These are phyloP conservation scores for Atherinomorus stipes DNA, from an alignment of 2,113 vertebrate species.

Conservation along the genomic window DNA sequence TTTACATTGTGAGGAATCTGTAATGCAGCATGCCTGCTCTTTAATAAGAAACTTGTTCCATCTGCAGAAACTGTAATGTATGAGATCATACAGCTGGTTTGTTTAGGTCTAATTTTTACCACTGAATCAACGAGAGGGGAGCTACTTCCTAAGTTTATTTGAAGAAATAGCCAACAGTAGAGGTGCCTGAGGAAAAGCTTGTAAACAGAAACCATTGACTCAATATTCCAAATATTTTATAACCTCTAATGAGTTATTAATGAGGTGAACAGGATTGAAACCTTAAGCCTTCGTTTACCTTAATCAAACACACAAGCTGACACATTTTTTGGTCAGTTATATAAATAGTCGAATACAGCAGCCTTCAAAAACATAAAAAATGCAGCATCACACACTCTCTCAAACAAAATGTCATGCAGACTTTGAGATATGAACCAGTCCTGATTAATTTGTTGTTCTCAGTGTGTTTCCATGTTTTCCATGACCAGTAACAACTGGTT, in stretches of 20 bases:
- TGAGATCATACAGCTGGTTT: neutral
- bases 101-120: neutral
- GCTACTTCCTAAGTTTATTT: too few species aligned
- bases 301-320: neutral
- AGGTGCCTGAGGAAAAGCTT: neutral
- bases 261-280: neutral
- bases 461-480: neutral
- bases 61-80: neutral
- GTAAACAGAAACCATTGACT: neutral
- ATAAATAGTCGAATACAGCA: neutral
- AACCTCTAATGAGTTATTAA: neutral
- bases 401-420: slow-evolving; percentile 2
- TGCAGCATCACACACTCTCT: neutral
- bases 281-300: slow-evolving; percentile 1
- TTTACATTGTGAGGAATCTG: neutral
- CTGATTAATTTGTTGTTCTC: neutral
- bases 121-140: neutral
- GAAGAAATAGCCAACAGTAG: neutral
- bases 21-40: too few species aligned
- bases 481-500: neutral
- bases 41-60: too few species aligned
- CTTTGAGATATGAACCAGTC: slow-evolving; percentile 11
- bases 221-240: neutral
- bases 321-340: neutral
- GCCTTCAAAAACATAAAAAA: neutral